Conservation (phyloP, 2,797 vertebrate species). For the Neomorphus geoffroyi region DNA sequence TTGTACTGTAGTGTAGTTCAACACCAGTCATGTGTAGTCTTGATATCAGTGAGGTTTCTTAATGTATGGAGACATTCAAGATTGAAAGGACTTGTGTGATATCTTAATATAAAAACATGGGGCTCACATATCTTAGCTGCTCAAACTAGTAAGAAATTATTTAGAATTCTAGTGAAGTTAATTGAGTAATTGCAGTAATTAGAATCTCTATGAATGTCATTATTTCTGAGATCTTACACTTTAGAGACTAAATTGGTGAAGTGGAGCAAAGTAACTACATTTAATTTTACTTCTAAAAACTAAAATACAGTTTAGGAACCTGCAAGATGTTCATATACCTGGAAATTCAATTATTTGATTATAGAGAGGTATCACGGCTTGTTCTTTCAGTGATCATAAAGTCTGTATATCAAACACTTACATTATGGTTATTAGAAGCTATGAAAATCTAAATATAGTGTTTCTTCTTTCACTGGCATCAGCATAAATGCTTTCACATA, state of each 20-base stretch:
- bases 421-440: neutral
- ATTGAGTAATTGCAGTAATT: neutral
- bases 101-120: neutral
- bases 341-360: neutral
- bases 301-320: neutral
- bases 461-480: neutral
- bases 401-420: neutral
- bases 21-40: neutral
- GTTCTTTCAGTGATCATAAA: neutral
- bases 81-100: neutral
- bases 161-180: neutral
- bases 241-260: neutral
- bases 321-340: neutral
- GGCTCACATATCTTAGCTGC: neutral
- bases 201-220: neutral
- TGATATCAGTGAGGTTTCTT: neutral
- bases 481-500: neutral
- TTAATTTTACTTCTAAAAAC: neutral
- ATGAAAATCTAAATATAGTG: neutral
- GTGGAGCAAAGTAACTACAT: neutral
- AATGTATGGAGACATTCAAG: neutral
- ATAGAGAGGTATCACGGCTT: neutral
- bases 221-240: neutral
- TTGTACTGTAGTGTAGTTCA: neutral
- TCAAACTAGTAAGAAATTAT: neutral